A percentile compares a stretch with the other conserved stretches of the same genome.
Evolutionary conservation across 2,888 invertebrate genomes (phyloP).

Genomic region (Apamea monoglypha): DNA sequence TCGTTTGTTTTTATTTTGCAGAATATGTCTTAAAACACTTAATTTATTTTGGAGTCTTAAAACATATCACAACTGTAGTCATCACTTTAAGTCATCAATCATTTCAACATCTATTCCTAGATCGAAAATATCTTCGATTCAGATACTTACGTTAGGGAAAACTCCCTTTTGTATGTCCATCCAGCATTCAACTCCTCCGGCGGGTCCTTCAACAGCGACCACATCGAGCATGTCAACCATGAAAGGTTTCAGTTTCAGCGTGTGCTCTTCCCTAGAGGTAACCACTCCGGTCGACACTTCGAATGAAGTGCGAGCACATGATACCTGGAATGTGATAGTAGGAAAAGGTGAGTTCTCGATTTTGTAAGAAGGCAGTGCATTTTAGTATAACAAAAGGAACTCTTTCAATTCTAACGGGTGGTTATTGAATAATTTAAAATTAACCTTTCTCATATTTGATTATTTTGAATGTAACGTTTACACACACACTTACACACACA

Average conservation of each 20-base stretch:
- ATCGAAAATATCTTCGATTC: background rate
- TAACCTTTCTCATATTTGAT: background rate
- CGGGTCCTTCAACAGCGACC: constrained; percentile 91
- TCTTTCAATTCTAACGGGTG: background rate
- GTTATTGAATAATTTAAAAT: background rate
- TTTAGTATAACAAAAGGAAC: background rate
- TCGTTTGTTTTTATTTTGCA: background rate
- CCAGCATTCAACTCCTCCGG: constrained; percentile 93
- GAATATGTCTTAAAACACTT: background rate
- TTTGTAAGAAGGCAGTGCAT: background rate
- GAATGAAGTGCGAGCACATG: constrained; percentile 83
- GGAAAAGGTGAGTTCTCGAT: background rate
- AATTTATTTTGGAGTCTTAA: background rate
- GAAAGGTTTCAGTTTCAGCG: constrained; percentile 90
- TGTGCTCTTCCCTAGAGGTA: constrained; percentile 77
- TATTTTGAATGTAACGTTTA: no score
- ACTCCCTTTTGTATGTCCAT: constrained; percentile 94
- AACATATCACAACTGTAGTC: background rate
- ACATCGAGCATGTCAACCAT: constrained; percentile 93
- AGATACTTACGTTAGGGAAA: constrained; percentile 91
- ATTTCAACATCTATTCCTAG: background rate
- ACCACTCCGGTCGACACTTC: constrained; percentile 81
- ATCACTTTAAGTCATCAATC: background rate
- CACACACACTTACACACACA: no score
- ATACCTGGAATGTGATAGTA: constrained; percentile 76